Percentiles rank a stretch among this genome's conserved stretches.
Evolutionary conservation across 2,888 invertebrate species (phyloP).

Genomic region (Linyphia triangularis): DNA sequence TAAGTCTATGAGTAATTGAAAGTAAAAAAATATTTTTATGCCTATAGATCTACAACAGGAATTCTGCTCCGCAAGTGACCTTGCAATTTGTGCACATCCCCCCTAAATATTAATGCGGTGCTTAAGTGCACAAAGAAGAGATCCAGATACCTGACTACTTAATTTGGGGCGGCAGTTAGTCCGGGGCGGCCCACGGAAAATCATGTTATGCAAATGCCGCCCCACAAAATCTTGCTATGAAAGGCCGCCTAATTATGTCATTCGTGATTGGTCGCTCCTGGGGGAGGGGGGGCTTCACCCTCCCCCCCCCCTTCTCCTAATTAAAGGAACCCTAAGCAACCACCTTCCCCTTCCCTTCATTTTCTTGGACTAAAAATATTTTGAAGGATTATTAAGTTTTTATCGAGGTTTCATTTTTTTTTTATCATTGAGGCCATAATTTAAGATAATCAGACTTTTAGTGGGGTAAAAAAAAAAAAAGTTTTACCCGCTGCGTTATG

Average conservation of each 20-base stretch:
- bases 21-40: no score
- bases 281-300: slow-evolving; percentile 27
- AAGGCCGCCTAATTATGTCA: slow-evolving; percentile 71
- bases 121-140: slow-evolving; percentile 58
- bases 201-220: slow-evolving; percentile 71
- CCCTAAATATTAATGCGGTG: slow-evolving; percentile 58
- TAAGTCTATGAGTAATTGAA: no score
- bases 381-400: slow-evolving; percentile 67
- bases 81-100: neutral
- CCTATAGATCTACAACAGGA: no score
- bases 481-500: slow-evolving; percentile 39
- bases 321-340: slow-evolving; percentile 51
- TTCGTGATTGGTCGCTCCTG: slow-evolving; percentile 62
- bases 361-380: slow-evolving; percentile 48
- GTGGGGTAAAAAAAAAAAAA: neutral
- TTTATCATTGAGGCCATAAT: slow-evolving; percentile 52
- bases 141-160: slow-evolving; percentile 68
- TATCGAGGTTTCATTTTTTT: slow-evolving; percentile 36
- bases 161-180: slow-evolving; percentile 66
- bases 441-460: slow-evolving; percentile 65
- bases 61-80: no score
- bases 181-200: slow-evolving; percentile 37
- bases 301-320: slow-evolving; percentile 24
- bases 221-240: slow-evolving; percentile 58
- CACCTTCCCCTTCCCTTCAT: neutral